Percentiles rank a stretch among this genome's conserved stretches.
Conservation (phyloP, 2,113 vertebrate genomes). For the Passer domesticus region DNA sequence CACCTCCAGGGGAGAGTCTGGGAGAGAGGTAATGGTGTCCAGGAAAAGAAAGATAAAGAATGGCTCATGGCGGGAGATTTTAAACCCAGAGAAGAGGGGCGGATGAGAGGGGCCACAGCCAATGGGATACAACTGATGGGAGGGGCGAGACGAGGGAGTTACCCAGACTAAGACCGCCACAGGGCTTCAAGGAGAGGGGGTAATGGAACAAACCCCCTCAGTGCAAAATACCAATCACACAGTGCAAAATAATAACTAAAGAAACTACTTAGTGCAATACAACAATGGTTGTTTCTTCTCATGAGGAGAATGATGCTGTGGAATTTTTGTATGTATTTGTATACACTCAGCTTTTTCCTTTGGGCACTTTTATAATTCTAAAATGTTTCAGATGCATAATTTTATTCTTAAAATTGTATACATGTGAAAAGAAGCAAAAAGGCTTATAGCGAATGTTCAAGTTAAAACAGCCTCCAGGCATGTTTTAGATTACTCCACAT, state of each 20-base stretch:
- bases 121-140: not conserved
- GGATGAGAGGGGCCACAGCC: not conserved
- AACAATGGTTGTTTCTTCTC: not conserved
- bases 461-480: not conserved
- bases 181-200: too few species aligned
- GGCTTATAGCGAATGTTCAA: fast-evolving
- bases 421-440: not conserved
- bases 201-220: too few species aligned
- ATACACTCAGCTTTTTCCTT: not conserved
- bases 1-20: not conserved
- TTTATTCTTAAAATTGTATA: not conserved
- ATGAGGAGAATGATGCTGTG: not conserved
- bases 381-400: not conserved
- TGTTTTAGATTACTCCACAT: not conserved
- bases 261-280: not conserved
- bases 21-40: not conserved
- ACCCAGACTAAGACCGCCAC: not conserved
- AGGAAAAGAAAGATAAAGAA: not conserved
- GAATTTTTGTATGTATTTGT: not conserved
- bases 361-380: not conserved
- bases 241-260: too few species aligned
- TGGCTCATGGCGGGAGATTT: too few species aligned
- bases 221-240: not conserved
- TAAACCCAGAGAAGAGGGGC: too few species aligned
- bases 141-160: not conserved